Percentiles rank a stretch among this genome's conserved stretches.
Conservation (phyloP, 2,113 vertebrate species). For the Diphyllodes magnificus region DNA sequence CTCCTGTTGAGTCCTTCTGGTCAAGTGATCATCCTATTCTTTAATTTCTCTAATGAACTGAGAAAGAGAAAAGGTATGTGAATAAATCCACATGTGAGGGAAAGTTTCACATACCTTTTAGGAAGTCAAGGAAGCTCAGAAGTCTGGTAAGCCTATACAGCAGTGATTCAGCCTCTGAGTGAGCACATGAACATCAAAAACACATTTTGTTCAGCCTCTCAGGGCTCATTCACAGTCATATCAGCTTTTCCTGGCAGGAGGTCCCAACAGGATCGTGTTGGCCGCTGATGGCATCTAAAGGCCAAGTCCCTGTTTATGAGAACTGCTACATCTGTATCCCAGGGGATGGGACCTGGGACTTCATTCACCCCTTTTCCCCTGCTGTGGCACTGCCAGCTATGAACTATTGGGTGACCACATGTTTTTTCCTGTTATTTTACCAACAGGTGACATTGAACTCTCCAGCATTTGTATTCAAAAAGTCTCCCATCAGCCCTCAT, state of each 20-base stretch:
- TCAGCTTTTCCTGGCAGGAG: background rate
- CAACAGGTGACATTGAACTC: background rate
- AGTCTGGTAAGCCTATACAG: background rate
- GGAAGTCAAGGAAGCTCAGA: background rate
- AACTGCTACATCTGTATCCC: accelerated
- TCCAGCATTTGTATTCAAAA: background rate
- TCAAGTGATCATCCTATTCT: background rate
- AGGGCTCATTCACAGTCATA: background rate
- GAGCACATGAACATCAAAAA: background rate
- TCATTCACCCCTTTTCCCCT: background rate
- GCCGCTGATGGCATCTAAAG: background rate
- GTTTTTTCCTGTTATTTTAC: background rate
- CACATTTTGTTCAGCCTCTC: background rate
- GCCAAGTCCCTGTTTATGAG: background rate
- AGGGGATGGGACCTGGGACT: background rate
- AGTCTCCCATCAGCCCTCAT: accelerated
- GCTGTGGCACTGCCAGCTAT: background rate
- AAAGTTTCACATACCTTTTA: background rate
- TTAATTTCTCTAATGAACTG: background rate
- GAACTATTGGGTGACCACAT: background rate
- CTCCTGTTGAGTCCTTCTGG: background rate
- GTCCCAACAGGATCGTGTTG: background rate
- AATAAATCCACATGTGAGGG: background rate
- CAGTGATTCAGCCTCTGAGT: background rate
- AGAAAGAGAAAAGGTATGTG: background rate